Evolutionary conservation across 1,140 invertebrate genomes (phyloP).

Genomic region (Monochamus saltuarius): DNA sequence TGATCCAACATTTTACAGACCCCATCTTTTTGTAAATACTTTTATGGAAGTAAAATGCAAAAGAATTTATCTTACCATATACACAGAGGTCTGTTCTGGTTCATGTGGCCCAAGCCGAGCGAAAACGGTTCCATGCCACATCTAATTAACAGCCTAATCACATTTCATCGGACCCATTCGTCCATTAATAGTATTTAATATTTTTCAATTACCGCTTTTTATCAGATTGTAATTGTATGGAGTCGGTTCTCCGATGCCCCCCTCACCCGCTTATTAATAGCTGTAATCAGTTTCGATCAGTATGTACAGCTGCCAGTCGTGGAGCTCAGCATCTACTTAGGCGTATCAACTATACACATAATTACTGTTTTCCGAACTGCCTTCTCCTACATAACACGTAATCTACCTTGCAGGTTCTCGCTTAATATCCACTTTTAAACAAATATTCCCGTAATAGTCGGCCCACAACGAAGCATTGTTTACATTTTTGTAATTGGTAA

Average conservation of each 20-base stretch:
- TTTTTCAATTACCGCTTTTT: conserved; percentile 27
- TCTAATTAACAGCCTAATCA: no score
- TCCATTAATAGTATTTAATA: not conserved
- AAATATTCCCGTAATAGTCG: conserved; percentile 13
- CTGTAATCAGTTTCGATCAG: conserved; percentile 30
- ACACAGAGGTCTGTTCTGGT: no score
- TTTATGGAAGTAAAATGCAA: no score
- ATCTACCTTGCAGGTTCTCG: conserved; percentile 6
- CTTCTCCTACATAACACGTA: conserved; percentile 6
- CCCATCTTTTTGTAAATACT: no score
- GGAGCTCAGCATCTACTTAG: conserved; percentile 31
- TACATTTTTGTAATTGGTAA: conserved; percentile 11
- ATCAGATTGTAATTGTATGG: conserved; percentile 25
- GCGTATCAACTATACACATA: conserved; percentile 24
- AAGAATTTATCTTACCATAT: no score
- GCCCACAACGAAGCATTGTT: conserved; percentile 9
- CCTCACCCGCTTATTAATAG: conserved; percentile 24
- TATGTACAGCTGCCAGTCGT: conserved; percentile 28
- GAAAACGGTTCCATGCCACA: no score
- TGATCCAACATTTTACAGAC: no score
- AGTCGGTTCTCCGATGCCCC: not conserved
- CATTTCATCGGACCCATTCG: no score
- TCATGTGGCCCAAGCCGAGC: no score
- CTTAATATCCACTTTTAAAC: conserved; percentile 9
- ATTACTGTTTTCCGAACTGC: conserved; percentile 20